Evolutionary conservation across 1,140 invertebrate genomes (phyloP), one percentile per base, ranked within the genome.

Genomic region (Dinoponera quadriceps): DNA sequence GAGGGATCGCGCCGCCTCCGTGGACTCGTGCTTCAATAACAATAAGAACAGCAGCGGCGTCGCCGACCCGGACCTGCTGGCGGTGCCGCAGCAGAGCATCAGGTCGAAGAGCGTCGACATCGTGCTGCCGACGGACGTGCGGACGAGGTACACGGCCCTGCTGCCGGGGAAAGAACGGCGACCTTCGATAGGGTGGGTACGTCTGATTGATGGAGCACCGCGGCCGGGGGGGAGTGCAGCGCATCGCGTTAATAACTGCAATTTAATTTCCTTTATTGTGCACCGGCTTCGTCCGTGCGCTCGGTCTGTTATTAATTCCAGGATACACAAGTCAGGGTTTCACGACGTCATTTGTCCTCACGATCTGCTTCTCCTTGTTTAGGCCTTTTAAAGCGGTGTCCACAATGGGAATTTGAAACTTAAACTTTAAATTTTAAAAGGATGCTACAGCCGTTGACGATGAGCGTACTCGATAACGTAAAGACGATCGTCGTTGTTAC

Each of bases 61-160:
- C 83, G 20, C 22, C 65, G 95, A 97, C 86, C 92, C 94, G 22
- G 94, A 95, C 86, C 96, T 95, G 51, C 94, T 97, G 3, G 95
- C 96, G 22, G 96, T 97, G 18, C 96, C 97, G 0, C 96, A 96
- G 82, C 95, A 96, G 57, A 96, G 94, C 75, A 95, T 96, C 3
- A 95, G 98, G n/a, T 98, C 98, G 4, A 96, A 97, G 75, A 98
- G 97, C 38, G 98, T 98, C 57, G 98, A 99, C 92, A 98, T 98
- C 82, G 97, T 97, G 16, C 94, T 99, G 74, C 98, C 98, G 0
- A 98, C 98, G 0, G 97, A 97, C 63, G 96, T 97, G 87, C 97
- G 98, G 90, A 96, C 97, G 2, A 95, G 97, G 69, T 98, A 98
- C 91, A 97, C 97, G 80, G 97, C 98, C 7, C 94, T 97, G 16